phyloP scores from a whole-genome alignment of 2,113 vertebrate species.

The Gopherus evgoodei region DNA sequence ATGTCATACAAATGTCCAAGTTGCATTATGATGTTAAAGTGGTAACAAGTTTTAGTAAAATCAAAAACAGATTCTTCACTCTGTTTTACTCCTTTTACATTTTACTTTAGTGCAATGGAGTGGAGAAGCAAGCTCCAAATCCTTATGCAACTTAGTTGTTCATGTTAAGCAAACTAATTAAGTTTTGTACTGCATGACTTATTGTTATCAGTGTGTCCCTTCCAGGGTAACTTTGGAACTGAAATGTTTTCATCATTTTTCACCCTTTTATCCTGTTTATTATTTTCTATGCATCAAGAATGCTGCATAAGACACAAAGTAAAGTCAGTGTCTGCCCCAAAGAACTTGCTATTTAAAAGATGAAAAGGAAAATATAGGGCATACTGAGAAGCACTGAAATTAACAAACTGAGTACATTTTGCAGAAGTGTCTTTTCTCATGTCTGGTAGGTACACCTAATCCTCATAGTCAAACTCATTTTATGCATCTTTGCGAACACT shows the following conservation, averaged over 20 bases:
- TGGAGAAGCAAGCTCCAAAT: background rate
- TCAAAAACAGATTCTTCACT: background rate
- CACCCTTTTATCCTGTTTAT: background rate
- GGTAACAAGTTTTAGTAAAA: background rate
- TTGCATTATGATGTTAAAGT: background rate
- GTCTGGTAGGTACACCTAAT: background rate
- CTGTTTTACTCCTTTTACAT: background rate
- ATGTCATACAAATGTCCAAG: background rate
- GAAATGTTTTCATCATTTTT: background rate
- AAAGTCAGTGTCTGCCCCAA: background rate
- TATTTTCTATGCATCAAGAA: background rate
- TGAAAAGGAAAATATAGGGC: background rate
- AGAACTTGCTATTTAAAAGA: background rate
- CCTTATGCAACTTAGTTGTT: background rate
- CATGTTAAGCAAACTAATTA: fast-evolving
- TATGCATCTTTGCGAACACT: background rate
- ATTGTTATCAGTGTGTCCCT: background rate
- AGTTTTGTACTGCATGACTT: fast-evolving
- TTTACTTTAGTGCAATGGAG: background rate
- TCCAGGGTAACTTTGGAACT: background rate
- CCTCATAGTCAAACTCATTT: background rate
- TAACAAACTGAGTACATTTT: background rate
- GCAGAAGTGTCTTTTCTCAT: background rate
- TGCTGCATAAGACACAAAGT: background rate
- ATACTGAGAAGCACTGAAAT: background rate